A percentile compares a stretch with the other conserved stretches of the same genome.
These are phyloP conservation scores for Elaphurus davidianus DNA, from an alignment of 2,113 vertebrate genomes.

Conservation along the genomic window DNA sequence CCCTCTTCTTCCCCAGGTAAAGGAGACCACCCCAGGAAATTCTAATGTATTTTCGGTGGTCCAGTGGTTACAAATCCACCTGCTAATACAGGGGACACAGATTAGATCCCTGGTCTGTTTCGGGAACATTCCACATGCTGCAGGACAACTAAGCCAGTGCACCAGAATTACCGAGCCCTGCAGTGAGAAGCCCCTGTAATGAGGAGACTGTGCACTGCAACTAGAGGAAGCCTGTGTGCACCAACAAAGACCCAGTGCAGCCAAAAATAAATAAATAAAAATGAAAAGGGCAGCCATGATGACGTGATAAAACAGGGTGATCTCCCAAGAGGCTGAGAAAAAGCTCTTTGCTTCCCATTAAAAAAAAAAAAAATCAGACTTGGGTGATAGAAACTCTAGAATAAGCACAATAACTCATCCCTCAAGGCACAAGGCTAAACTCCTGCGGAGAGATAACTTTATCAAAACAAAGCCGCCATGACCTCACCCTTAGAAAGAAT, in stretches of 20 bases:
- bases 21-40: not conserved
- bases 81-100: not conserved
- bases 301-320: not conserved
- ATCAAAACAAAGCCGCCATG: not conserved
- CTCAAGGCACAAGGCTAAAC: not conserved
- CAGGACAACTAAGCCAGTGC: not conserved
- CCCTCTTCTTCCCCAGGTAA: not conserved
- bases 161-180: not conserved
- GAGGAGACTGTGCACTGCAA: not conserved
- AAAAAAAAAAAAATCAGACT: not conserved
- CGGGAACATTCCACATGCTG: not conserved
- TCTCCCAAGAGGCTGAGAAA: not conserved
- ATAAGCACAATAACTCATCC: not conserved
- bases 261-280: not conserved
- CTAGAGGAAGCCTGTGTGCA: not conserved
- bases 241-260: not conserved
- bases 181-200: not conserved
- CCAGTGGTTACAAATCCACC: not conserved
- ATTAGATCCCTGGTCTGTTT: not conserved
- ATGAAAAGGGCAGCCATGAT: not conserved
- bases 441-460: not conserved
- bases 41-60: not conserved
- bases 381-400: not conserved
- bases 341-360: not conserved
- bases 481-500: conserved; percentile 10